Evolutionary conservation across 1,140 invertebrate species (phyloP).

Genomic region (Rhynchophorus ferrugineus): DNA sequence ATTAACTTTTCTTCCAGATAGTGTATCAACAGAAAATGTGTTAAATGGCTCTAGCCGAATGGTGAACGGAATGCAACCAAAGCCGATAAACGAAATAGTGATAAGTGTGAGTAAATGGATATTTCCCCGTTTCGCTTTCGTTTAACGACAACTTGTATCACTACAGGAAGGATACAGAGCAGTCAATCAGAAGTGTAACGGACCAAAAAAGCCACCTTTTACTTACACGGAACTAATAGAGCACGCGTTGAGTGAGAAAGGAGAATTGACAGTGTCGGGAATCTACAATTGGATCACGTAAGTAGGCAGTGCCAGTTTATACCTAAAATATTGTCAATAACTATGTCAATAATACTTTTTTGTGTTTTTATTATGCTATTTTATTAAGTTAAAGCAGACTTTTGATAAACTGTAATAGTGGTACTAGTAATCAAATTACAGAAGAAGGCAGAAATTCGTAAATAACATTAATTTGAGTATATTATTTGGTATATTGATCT

Average conservation of each 20-base stretch:
- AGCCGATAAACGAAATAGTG: conserved; percentile 12
- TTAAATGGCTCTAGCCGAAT: conserved; percentile 3
- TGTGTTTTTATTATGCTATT: too few species aligned
- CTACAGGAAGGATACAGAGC: conserved; percentile 15
- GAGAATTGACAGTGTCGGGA: conserved; percentile 79
- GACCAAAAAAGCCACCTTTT: conserved; percentile 67
- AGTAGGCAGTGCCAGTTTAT: conserved; percentile 45
- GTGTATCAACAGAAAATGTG: conserved; percentile 9
- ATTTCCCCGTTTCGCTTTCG: background rate
- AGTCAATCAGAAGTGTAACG: conserved; percentile 15
- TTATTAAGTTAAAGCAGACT: too few species aligned
- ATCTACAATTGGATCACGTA: conserved; percentile 90
- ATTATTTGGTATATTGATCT: too few species aligned
- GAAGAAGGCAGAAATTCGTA: too few species aligned
- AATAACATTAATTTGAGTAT: too few species aligned
- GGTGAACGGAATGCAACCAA: background rate
- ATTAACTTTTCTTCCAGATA: conserved; percentile 8
- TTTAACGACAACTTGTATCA: conserved; percentile 10
- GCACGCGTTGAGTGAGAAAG: conserved; percentile 71
- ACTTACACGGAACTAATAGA: conserved; percentile 85
- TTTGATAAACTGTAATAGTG: too few species aligned
- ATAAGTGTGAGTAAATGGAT: conserved; percentile 14
- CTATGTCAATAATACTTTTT: background rate
- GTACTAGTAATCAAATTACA: too few species aligned
- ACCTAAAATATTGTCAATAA: background rate